A percentile compares a stretch with the other conserved stretches of the same genome.
These are phyloP conservation scores for Bruchidius siliquastri DNA, from an alignment of 2,888 invertebrate genomes.

Conservation along the genomic window DNA sequence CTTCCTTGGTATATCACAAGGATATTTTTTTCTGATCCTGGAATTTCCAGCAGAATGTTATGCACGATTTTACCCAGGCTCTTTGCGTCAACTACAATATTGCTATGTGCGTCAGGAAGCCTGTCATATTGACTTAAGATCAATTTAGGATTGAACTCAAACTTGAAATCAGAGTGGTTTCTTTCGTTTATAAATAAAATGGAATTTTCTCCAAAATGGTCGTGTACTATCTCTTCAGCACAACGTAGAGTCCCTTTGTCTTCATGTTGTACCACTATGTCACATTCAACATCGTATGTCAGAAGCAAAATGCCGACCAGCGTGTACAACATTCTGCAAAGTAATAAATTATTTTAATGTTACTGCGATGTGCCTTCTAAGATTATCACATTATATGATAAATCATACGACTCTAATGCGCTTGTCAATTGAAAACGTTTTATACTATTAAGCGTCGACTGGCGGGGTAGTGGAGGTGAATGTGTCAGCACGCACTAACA, in stretches of 20 bases:
- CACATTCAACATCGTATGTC: background rate
- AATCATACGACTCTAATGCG: no score
- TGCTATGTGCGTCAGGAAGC: background rate
- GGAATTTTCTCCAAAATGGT: background rate
- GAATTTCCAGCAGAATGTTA: background rate
- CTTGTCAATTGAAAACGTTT: no score
- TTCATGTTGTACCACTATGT: background rate
- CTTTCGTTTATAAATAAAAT: background rate
- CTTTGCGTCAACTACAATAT: background rate
- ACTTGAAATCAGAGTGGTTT: background rate
- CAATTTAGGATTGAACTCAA: background rate
- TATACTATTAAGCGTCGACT: no score
- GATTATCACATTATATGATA: no score
- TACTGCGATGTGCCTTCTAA: conserved; percentile 6
- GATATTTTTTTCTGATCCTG: background rate
- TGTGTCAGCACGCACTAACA: no score
- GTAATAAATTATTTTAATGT: background rate
- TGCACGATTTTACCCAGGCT: background rate
- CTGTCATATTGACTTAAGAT: background rate
- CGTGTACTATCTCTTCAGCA: background rate
- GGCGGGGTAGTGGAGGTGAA: no score
- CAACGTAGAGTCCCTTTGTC: background rate
- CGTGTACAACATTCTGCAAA: background rate
- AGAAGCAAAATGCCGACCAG: background rate
- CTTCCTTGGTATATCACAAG: background rate